Evolutionary conservation across 2,113 vertebrate species (phyloP), one percentile per base, ranked within the genome.

Genomic region (Rana temporaria): DNA sequence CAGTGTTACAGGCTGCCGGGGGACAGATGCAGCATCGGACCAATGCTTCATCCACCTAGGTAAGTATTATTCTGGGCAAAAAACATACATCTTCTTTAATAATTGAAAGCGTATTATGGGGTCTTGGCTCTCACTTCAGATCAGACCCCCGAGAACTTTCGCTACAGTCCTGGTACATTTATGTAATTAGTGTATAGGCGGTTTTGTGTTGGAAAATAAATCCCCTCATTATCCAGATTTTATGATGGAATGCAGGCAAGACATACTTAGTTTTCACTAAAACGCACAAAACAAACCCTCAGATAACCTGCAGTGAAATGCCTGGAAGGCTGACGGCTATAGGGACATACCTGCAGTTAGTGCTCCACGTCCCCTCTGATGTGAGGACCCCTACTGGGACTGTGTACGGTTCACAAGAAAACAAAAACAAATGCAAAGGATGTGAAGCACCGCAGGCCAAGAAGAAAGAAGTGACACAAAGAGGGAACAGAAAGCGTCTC

Each of bases 351-450:
- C 20, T 32, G 22, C n/a, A 48, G 8, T 57, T 20, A 34, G 14
- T 34, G 32, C 69, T 30, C 69, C 26, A 8, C 42, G 9, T 6
- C 2, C 56, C 48, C 42, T 30, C 19, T 63, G 18, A 20, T 19
- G 72, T 20, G 63, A n/a, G 14, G 55, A 52, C 71, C 20, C 70
- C 70, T 67, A 62, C 17, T 66, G 70, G 57, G 80, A 75, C 62
- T 75, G 32, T 82, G 74, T 82, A 82, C 80, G 67, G 53, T 68
- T 76, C 34, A 38, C 81, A 68, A 52, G 22, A 60, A 67, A 66
- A 76, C 72, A 83, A 68, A 83, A 83, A 76, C 81, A 83, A 75
- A 83, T 76, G 17, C 55, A 32, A 83, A 83, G 53, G 53, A 83
- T 72, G 71, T 59, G 19, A 69, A 76, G 42, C 52, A 74, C 8